Base-by-base conservation (phyloP, 2,888 invertebrate genomes). In the Drosophila rellima region DNA sequence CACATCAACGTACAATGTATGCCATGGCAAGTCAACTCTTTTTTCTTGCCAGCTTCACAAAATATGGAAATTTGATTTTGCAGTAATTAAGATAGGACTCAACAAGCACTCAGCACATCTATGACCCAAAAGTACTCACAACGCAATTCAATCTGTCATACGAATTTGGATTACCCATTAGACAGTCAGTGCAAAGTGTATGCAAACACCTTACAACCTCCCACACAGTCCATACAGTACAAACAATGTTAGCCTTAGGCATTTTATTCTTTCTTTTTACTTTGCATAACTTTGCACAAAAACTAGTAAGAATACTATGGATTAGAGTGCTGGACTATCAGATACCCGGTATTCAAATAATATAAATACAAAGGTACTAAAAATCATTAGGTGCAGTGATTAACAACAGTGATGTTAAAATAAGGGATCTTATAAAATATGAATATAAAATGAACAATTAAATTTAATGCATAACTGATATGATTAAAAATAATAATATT, bases 51-150 rank as follows among this genome's bases (percentile, higher is more conserved):
- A 23, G 55, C 29, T 56, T 20, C 54, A 39, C 31, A 75, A 73
- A 73, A 71, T 74, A 72, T 88, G 81, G 56, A 77, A 70, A 73
- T 73, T 63, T 64, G 71, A 72, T 72, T 65, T 68, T 61, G 20
- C 60, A 62, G 63, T 81, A 77, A 87, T 87, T 87, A 82, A 84
- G 61, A 63, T 62, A 37, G 45, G 60, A 60, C 59, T 62, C 74
- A 47, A 29, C 51, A 42, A 42, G 62, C 65, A 61, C 52, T 51
- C 50, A 47, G 51, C 40, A 59, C 39, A 59, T 47, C 54, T 54
- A 29, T 51, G 75, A 48, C 55, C 50, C 17, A 37, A 31, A 62
- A 74, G 50, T 55, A 44, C 50, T 57, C 63, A 39, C 15, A 29
- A 45, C 45, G 52, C 40, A 61, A 61, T 64, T 68, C 54, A 64